phyloP scores from a whole-genome alignment of 2,113 vertebrate genomes.

The Platichthys flesus region DNA sequence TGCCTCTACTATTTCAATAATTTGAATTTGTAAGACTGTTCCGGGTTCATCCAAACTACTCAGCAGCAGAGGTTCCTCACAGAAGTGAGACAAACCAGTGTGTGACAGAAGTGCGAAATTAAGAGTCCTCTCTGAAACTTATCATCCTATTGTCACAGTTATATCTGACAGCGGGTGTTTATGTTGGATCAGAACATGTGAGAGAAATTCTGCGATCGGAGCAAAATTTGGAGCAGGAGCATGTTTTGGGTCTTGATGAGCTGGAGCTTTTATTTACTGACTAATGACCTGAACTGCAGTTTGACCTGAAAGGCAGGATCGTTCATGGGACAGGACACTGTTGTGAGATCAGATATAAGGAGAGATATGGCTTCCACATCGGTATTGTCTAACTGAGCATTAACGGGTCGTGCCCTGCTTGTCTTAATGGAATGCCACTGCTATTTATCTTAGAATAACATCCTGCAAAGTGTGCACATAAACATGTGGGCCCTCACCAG shows the following conservation, averaged over 20 bases:
- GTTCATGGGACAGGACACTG: too few species aligned
- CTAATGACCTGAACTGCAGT: too few species aligned
- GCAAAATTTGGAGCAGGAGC: neutral
- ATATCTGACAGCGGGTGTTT: neutral
- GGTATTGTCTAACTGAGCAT: too few species aligned
- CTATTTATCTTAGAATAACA: too few species aligned
- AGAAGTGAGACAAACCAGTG: neutral
- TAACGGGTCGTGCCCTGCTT: too few species aligned
- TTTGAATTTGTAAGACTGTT: neutral
- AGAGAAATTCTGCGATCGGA: neutral
- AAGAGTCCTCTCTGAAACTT: neutral
- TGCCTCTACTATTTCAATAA: neutral
- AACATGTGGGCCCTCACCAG: slow-evolving; percentile 80
- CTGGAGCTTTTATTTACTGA: too few species aligned
- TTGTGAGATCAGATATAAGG: too few species aligned
- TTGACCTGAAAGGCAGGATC: too few species aligned
- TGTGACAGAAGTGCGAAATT: neutral
- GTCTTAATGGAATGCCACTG: too few species aligned
- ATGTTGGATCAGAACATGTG: neutral
- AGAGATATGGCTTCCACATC: too few species aligned
- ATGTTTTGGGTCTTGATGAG: neutral
- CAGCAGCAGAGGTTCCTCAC: neutral
- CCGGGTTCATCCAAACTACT: too few species aligned
- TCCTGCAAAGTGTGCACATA: neutral
- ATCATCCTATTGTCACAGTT: neutral